Evolutionary conservation across 2,888 invertebrate genomes (phyloP).

Genomic region (Ophioninae sp.): DNA sequence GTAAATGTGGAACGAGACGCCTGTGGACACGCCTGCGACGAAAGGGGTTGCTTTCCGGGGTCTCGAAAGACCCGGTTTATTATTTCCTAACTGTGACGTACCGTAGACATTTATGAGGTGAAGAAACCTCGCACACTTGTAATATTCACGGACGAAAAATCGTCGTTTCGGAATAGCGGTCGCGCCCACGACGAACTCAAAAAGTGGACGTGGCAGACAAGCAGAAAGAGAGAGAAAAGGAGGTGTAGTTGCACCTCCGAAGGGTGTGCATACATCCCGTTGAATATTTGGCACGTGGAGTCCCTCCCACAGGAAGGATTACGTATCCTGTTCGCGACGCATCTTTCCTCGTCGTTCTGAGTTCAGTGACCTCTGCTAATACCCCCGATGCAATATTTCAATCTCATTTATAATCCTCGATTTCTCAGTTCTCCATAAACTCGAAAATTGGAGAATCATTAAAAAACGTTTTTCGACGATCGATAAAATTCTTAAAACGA

Average conservation of each 20-base stretch:
- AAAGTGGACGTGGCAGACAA: not conserved
- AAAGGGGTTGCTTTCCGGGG: slow-evolving; percentile 40
- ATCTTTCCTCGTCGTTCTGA: slow-evolving; percentile 41
- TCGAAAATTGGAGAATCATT: no score
- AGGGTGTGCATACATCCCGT: slow-evolving; percentile 42
- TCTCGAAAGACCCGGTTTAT: slow-evolving; percentile 11
- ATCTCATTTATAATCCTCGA: no score
- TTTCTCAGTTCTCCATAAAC: no score
- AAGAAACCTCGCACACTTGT: slow-evolving; percentile 48
- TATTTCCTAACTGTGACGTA: slow-evolving; percentile 12
- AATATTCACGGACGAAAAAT: slow-evolving; percentile 25
- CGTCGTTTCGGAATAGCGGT: slow-evolving; percentile 41
- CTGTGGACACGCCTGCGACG: slow-evolving; percentile 52
- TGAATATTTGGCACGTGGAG: slow-evolving; percentile 64
- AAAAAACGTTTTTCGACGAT: no score
- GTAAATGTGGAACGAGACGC: slow-evolving; percentile 49
- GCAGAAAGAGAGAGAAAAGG: not conserved
- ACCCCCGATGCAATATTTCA: not conserved
- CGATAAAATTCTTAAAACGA: no score
- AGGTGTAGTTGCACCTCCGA: not conserved
- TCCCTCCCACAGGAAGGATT: slow-evolving; percentile 65
- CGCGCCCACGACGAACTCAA: slow-evolving; percentile 48
- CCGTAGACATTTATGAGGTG: slow-evolving; percentile 29
- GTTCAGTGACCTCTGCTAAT: slow-evolving; percentile 27
- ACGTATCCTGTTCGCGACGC: slow-evolving; percentile 56